Percentiles rank a stretch among this genome's conserved stretches.
These are phyloP conservation scores for Tachycineta bicolor DNA, from an alignment of 2,113 vertebrate species.

Conservation along the genomic window DNA sequence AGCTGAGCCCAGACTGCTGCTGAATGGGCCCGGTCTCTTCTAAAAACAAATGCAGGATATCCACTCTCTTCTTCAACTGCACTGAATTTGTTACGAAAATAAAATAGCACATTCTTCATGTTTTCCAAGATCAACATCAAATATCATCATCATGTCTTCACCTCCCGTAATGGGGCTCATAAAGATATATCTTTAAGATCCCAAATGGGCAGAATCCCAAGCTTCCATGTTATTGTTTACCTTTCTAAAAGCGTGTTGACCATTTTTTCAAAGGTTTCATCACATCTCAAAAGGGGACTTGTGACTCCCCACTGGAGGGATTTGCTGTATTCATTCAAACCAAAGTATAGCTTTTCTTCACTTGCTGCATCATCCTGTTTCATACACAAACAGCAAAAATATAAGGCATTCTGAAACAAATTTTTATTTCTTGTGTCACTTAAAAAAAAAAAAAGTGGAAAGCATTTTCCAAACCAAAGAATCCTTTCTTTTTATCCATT, in stretches of 20 bases:
- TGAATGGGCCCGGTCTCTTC: not conserved
- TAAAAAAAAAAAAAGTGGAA: not conserved
- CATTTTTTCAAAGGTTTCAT: slow-evolving; percentile 98
- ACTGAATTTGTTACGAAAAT: not conserved
- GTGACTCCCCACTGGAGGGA: slow-evolving; percentile 96
- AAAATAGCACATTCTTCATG: not conserved
- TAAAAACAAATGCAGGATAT: not conserved
- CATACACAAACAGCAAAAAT: slow-evolving; percentile 51
- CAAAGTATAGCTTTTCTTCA: slow-evolving; percentile 90
- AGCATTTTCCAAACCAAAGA: not conserved
- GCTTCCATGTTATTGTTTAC: slow-evolving; percentile 71
- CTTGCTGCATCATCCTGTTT: slow-evolving; percentile 80
- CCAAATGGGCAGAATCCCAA: not conserved
- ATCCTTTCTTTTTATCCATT: not conserved
- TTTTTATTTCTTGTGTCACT: not conserved
- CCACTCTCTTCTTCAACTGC: not conserved
- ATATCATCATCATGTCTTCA: not conserved
- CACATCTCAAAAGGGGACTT: slow-evolving; percentile 93
- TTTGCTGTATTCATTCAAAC: slow-evolving; percentile 91
- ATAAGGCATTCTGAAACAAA: not conserved
- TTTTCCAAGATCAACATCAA: not conserved
- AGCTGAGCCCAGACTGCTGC: not conserved
- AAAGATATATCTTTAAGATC: not conserved
- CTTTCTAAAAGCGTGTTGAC: slow-evolving; percentile 91
- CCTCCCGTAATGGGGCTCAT: not conserved